Evolutionary conservation across 1,140 invertebrate species (phyloP), one percentile per base, ranked within the genome.

Genomic region (Bombus superbus): DNA sequence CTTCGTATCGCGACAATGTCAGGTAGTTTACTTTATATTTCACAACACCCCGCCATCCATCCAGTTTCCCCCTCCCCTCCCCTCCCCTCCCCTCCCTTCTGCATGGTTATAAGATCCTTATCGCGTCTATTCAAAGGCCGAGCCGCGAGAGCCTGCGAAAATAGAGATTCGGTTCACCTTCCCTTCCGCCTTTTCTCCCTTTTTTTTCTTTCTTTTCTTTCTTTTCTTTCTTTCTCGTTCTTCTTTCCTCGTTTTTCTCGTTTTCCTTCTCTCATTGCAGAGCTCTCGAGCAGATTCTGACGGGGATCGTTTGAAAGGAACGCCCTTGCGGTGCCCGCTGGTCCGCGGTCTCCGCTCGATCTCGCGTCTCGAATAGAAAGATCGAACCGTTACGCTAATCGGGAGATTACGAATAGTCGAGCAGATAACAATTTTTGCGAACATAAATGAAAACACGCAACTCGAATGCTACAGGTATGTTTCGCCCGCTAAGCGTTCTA

Each of bases 11-110:
- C 88, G 89, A 89, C 91, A 89, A 90, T 87, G 87, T 84, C 85
- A 87, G 88, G 84, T 88, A 91, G 90, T 91, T 92, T 91, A 92
- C 89, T 93, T 93, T 93, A 91, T 92, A 92, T 91, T 93, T 93
- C 92, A 76, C 89, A 89, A 92, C 91, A 89, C 78, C 75, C 81
- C 57, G 85, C 82, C 88, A 91, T 90, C 87, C 86, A 89, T 92
- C 89, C 86, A 84, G n/a, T n/a, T 32, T 64, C 64, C n/a, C 35
- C 47, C 32, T 15, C 11, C 71, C n/a, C n/a, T n/a, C n/a, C n/a
- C n/a, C n/a, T n/a, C n/a, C n/a, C n/a, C n/a, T n/a, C n/a, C 15
- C 64, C 25, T 15, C 47, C 38, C 18, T 10, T 66, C 32, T 40
- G 78, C 79, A 73, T 15, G 82, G 86, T 83, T 90, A 89, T 88